These are phyloP conservation scores for Pristiophorus japonicus DNA, from an alignment of 2,113 vertebrate genomes.

Conservation along the genomic window DNA sequence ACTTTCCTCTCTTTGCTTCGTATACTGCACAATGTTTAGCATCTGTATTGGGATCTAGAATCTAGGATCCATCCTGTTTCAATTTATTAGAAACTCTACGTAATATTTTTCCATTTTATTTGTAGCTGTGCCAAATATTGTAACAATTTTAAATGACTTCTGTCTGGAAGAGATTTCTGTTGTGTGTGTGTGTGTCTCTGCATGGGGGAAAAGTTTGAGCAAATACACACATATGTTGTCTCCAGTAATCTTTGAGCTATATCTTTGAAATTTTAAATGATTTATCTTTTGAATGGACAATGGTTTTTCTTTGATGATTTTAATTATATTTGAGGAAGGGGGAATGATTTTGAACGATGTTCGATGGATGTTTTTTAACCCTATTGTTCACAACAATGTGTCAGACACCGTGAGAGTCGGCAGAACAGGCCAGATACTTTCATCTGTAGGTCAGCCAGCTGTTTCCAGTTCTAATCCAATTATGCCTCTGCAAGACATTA, in stretches of 20 bases:
- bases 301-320: background rate
- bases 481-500: background rate
- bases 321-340: background rate
- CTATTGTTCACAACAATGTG: background rate
- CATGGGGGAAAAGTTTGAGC: background rate
- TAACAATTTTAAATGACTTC: background rate
- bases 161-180: background rate
- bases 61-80: background rate
- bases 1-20: too few relatives aligned
- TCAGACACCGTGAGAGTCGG: background rate
- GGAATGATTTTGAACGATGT: background rate
- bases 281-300: background rate
- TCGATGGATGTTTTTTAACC: background rate
- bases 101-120: background rate
- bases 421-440: background rate
- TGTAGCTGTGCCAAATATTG: background rate
- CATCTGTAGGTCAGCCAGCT: background rate
- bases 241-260: background rate
- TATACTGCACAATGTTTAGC: too few relatives aligned
- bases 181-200: background rate
- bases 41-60: background rate
- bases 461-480: slow-evolving; percentile 1
- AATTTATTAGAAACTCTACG: background rate
- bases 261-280: background rate
- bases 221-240: background rate